Base-by-base conservation (phyloP, 2,797 vertebrate genomes). In the Lutjanus argentimaculatus region DNA sequence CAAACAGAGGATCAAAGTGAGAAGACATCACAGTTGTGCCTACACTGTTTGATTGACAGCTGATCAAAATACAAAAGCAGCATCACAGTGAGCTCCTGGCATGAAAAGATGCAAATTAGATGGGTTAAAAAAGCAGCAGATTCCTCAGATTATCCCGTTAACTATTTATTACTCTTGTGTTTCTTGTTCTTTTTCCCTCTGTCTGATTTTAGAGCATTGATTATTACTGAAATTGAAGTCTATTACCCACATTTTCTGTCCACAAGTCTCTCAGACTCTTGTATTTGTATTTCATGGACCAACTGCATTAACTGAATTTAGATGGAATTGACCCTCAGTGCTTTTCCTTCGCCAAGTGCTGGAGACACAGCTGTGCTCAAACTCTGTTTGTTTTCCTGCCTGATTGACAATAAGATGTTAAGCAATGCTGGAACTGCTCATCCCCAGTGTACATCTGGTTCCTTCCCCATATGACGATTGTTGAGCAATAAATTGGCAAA, bases 361-460 rank as follows among this genome's bases (percentile, higher is more conserved):
- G 68, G 72, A 79, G 69, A 69, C 86, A 74, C 88, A 91, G 85
- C 88, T 92, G 90, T 77, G 80, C 49, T 69, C 22, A 43, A 72
- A 67, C 71, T 66, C 36, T 17, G 40, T 61, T 79, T 17, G 40
- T 61, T 79, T 69, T 67, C 65, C 48, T 72, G 19, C 61, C 65
- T 82, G 75, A 75, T 69, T 71, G 84, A 87, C 85, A 77, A 43
- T 36, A 59, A 81, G 61, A 80, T 66, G 73, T 86, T 73, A 53
- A 73, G 87, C 77, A 83, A 69, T 59, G 42, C 74, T 65, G 65
- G 58, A 43, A 17, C 64, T 46, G 66, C 69, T 79, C 68, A 40
- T 80, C 56, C 52, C 61, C 61, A 30, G 61, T 45, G 51, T 40
- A 40, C 86, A 87, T 91, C 90, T 88, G 86, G n/a, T 90, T 90